phyloP scores from a whole-genome alignment of 2,797 vertebrate species.

The Takifugu ocellatus region DNA sequence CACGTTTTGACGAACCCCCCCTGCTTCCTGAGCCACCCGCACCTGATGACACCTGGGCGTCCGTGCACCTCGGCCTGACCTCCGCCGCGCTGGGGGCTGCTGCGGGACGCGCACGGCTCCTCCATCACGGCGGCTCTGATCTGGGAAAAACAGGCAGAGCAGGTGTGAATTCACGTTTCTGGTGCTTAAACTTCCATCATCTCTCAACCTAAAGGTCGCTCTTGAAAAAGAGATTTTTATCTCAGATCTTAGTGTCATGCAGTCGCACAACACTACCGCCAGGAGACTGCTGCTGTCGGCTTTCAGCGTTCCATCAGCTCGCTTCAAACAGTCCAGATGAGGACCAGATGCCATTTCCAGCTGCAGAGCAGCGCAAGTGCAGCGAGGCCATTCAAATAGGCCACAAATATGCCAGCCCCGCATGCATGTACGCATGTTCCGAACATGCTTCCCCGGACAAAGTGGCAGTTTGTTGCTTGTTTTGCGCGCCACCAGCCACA shows the following conservation, averaged over 20 bases:
- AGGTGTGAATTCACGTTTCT: neutral
- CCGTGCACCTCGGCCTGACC: slow-evolving; percentile 59
- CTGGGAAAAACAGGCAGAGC: slow-evolving; percentile 49
- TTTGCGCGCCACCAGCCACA: slow-evolving; percentile 9
- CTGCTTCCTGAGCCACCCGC: slow-evolving; percentile 97
- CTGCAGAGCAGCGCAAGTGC: slow-evolving; percentile 39
- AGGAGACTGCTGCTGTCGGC: slow-evolving; percentile 40
- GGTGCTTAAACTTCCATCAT: too few relatives aligned
- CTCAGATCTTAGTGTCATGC: slow-evolving; percentile 7
- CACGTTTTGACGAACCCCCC: slow-evolving; percentile 98
- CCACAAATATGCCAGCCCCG: slow-evolving; percentile 7
- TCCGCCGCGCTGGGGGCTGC: slow-evolving; percentile 66
- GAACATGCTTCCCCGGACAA: slow-evolving; percentile 27
- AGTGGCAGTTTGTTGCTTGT: slow-evolving; percentile 17
- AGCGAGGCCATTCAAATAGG: slow-evolving; percentile 4
- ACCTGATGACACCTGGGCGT: slow-evolving; percentile 75
- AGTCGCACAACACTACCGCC: slow-evolving; percentile 5
- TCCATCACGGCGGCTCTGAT: slow-evolving; percentile 78
- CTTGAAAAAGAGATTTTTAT: too few relatives aligned
- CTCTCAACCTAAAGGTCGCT: too few relatives aligned
- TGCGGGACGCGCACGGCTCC: slow-evolving; percentile 76
- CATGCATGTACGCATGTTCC: neutral
- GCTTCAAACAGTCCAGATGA: slow-evolving; percentile 67
- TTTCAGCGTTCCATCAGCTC: slow-evolving; percentile 49
- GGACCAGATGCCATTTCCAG: slow-evolving; percentile 57